Conservation (phyloP, 2,888 invertebrate genomes). For the Platypus cylindrus region DNA sequence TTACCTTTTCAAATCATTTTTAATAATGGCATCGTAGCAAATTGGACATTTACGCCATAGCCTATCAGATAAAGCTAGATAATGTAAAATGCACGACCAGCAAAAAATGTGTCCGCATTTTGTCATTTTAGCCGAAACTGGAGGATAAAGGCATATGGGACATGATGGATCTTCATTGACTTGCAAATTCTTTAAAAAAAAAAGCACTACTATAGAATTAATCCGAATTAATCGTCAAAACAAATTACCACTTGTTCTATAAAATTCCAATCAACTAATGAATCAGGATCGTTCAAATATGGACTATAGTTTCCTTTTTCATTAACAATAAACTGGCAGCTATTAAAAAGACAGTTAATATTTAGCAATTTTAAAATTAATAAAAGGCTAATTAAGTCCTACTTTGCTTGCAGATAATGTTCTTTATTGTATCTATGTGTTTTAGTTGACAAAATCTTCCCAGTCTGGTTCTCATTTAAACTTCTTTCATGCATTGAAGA, state of each 20-base stretch:
- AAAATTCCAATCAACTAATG: constrained; percentile 79
- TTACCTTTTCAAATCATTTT: constrained; percentile 72
- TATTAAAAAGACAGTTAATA: constrained; percentile 26
- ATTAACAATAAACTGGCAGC: constrained; percentile 92
- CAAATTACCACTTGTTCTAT: constrained; percentile 83
- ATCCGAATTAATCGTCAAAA: no score
- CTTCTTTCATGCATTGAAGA: no score
- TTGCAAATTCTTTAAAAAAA: constrained; percentile 41
- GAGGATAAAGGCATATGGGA: constrained; percentile 84
- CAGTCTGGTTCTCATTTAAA: constrained; percentile 5
- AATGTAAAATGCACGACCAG: constrained; percentile 91
- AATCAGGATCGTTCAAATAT: constrained; percentile 73
- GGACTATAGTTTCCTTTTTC: constrained; percentile 65
- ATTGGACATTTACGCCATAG: constrained; percentile 82
- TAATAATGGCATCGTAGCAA: constrained; percentile 72
- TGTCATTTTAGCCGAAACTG: constrained; percentile 82
- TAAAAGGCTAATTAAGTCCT: constrained; percentile 28
- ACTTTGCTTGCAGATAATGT: constrained; percentile 90
- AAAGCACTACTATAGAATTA: background rate
- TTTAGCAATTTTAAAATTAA: constrained; percentile 1
- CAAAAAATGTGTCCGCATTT: constrained; percentile 93
- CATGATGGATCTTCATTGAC: constrained; percentile 60
- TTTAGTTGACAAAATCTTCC: constrained; percentile 34
- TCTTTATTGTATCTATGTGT: constrained; percentile 81
- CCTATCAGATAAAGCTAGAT: constrained; percentile 74